Evolutionary conservation across 2,113 vertebrate species (phyloP).

Genomic region (Platanista minor): DNA sequence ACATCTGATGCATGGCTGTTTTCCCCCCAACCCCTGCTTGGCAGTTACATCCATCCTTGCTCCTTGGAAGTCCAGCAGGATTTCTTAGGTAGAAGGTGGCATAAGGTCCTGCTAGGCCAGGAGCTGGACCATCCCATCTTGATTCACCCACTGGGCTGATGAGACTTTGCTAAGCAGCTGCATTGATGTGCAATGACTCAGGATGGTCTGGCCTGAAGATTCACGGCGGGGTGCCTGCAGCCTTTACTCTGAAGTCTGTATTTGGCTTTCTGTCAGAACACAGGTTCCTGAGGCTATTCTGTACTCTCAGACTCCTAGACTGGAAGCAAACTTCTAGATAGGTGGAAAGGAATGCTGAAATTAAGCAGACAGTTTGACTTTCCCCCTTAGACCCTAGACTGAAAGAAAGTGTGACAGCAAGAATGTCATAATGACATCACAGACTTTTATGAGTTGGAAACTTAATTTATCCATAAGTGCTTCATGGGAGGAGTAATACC

Average conservation of each 20-base stretch:
- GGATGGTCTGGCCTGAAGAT: neutral
- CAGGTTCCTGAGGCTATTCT: neutral
- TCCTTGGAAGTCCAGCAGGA: neutral
- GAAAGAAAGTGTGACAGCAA: constrained; percentile 29
- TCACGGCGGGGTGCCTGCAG: neutral
- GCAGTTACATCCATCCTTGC: neutral
- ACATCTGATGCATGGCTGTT: rapidly evolving
- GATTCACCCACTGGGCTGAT: neutral
- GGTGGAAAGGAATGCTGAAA: neutral
- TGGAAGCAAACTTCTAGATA: neutral
- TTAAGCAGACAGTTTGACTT: constrained; percentile 9
- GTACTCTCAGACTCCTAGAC: neutral
- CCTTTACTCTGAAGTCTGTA: neutral
- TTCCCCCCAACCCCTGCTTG: neutral
- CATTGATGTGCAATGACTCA: neutral
- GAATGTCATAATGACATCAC: constrained; percentile 1
- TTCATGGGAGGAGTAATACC: constrained; percentile 14
- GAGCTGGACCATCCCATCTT: neutral
- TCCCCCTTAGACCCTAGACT: neutral
- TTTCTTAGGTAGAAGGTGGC: neutral
- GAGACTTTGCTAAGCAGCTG: too few species aligned
- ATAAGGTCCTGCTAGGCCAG: neutral
- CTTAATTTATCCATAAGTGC: neutral
- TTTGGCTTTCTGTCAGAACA: neutral
- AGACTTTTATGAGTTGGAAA: neutral